Evolutionary conservation across 2,888 invertebrate species (phyloP).

Genomic region (Drosophila melanocephala): DNA sequence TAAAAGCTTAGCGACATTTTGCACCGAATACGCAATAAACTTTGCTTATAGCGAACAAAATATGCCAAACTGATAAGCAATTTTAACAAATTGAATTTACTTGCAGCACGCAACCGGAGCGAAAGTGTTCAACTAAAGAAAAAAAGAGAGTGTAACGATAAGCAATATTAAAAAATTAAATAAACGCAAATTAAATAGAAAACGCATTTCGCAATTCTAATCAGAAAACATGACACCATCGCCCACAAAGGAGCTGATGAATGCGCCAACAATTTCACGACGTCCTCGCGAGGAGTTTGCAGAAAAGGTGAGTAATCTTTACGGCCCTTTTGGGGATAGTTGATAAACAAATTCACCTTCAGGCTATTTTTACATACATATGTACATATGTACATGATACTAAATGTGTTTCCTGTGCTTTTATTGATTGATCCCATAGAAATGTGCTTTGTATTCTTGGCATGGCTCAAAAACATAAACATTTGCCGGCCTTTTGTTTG

Average conservation of each 20-base stretch:
- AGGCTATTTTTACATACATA: slow-evolving; percentile 48
- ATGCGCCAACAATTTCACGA: slow-evolving; percentile 78
- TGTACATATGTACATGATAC: slow-evolving; percentile 12
- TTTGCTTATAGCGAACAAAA: slow-evolving; percentile 50
- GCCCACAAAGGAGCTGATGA: slow-evolving; percentile 83
- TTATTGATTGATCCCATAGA: slow-evolving; percentile 65
- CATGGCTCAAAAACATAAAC: slow-evolving; percentile 59
- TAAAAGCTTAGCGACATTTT: slow-evolving; percentile 57
- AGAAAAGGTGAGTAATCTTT: slow-evolving; percentile 82
- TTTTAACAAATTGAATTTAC: slow-evolving; percentile 44
- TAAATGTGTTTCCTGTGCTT: slow-evolving; percentile 67
- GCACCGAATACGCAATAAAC: slow-evolving; percentile 62
- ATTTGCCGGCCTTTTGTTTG: slow-evolving; percentile 60
- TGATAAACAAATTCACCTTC: slow-evolving; percentile 18
- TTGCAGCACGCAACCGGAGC: slow-evolving; percentile 46
- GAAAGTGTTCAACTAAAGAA: slow-evolving; percentile 13
- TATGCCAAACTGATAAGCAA: slow-evolving; percentile 50
- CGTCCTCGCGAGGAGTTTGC: slow-evolving; percentile 84
- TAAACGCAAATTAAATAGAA: slow-evolving; percentile 39
- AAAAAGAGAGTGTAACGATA: slow-evolving; percentile 50
- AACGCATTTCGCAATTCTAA: slow-evolving; percentile 22
- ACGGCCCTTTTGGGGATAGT: slow-evolving; percentile 8
- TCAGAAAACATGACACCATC: slow-evolving; percentile 74
- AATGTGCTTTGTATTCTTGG: slow-evolving; percentile 64
- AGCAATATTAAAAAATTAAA: slow-evolving; percentile 64